Evolutionary conservation across 2,888 invertebrate species (phyloP).

Genomic region (Pterostichus niger): DNA sequence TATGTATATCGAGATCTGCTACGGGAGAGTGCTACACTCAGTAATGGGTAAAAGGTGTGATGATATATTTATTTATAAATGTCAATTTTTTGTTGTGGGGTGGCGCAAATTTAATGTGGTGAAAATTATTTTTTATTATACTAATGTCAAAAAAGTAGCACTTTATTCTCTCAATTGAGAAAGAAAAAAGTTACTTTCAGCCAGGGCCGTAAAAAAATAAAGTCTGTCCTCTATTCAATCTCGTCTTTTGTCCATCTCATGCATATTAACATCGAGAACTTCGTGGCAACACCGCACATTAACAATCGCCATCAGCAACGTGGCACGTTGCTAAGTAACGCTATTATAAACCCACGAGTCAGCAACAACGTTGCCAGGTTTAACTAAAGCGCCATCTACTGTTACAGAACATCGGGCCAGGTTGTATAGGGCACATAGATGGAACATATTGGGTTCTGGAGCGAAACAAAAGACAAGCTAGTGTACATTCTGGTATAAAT

Average conservation of each 20-base stretch:
- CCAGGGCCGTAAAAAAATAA: too few species aligned
- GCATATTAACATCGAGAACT: slow-evolving; percentile 2
- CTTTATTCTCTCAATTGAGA: too few species aligned
- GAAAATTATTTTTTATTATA: too few species aligned
- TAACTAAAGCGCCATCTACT: slow-evolving; percentile 26
- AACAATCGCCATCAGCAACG: slow-evolving; percentile 26
- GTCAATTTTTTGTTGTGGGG: too few species aligned
- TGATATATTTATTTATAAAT: too few species aligned
- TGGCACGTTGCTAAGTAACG: slow-evolving; percentile 32
- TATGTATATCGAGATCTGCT: too few species aligned
- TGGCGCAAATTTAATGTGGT: too few species aligned
- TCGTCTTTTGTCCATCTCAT: neutral
- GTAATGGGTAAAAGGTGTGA: too few species aligned
- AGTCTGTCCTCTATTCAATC: neutral
- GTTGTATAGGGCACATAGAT: neutral
- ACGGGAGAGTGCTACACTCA: too few species aligned
- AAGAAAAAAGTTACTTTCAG: too few species aligned
- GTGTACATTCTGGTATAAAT: neutral
- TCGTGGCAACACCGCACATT: slow-evolving; percentile 10
- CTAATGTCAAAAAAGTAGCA: too few species aligned
- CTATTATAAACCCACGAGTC: slow-evolving; percentile 32
- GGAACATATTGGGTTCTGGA: slow-evolving; percentile 10
- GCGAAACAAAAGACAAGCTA: slow-evolving; percentile 29
- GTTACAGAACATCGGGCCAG: neutral
- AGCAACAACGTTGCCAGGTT: slow-evolving; percentile 27